A percentile compares a stretch with the other conserved stretches of the same genome.
These are phyloP conservation scores for Chironomus riparius DNA, from an alignment of 2,888 invertebrate genomes.

Conservation along the genomic window DNA sequence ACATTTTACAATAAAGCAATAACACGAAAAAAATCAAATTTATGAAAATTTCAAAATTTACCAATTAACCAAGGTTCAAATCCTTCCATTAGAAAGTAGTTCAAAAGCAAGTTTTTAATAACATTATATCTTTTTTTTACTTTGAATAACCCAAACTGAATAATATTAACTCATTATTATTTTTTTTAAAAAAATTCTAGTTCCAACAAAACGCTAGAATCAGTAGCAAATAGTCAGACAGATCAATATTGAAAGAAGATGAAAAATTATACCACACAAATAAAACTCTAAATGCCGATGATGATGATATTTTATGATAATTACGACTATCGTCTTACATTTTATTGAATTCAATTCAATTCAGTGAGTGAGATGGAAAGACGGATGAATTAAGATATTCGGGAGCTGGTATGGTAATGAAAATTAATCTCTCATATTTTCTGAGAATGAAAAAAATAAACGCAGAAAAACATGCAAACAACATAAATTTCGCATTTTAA, in stretches of 20 bases:
- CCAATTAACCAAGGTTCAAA: too few species aligned
- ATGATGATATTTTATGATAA: not conserved
- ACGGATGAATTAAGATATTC: not conserved
- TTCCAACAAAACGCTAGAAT: too few species aligned
- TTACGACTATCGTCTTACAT: not conserved
- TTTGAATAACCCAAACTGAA: too few species aligned
- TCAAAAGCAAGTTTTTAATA: too few species aligned
- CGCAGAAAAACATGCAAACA: not conserved
- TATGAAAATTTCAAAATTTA: too few species aligned
- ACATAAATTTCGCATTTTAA: not conserved
- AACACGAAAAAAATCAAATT: too few species aligned
- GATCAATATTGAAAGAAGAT: not conserved
- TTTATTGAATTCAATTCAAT: not conserved
- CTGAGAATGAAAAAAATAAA: not conserved
- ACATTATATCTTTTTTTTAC: too few species aligned
- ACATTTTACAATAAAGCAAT: too few species aligned
- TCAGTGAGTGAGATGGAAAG: not conserved
- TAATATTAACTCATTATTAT: too few species aligned
- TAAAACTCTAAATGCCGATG: not conserved
- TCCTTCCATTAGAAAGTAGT: too few species aligned
- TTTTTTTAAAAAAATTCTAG: too few species aligned
- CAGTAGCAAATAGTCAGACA: too few species aligned
- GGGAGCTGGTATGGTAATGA: slow-evolving; percentile 15
- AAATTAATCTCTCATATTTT: slow-evolving; percentile 12
- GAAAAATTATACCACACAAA: not conserved